A percentile compares a stretch with the other conserved stretches of the same genome.
These are phyloP conservation scores for Gnatocerus cornutus DNA, from an alignment of 2,888 invertebrate species.

Conservation along the genomic window DNA sequence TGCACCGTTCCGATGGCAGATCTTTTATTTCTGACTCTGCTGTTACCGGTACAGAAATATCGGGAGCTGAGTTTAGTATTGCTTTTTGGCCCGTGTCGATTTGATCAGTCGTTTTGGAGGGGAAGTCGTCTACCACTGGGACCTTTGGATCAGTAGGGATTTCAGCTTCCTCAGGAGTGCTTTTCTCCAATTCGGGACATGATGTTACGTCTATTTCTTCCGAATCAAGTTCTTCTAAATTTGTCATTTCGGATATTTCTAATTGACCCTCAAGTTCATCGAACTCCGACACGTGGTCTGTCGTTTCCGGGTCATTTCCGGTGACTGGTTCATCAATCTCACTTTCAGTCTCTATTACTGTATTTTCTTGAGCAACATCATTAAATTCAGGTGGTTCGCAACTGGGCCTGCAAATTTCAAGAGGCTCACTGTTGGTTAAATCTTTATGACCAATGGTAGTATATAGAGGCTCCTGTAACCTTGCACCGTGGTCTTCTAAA, in stretches of 20 bases:
- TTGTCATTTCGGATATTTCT: conserved; percentile 18
- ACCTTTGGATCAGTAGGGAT: too few species aligned
- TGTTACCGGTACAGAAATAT: conserved; percentile 6
- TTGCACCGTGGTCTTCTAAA: conserved; percentile 20
- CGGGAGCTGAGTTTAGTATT: conserved; percentile 16
- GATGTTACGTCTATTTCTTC: conserved; percentile 26
- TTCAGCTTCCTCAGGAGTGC: not conserved
- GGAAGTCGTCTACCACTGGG: not conserved
- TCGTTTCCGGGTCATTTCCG: not conserved
- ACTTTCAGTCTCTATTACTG: conserved; percentile 7
- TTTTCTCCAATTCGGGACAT: conserved; percentile 5
- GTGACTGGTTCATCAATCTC: not conserved
- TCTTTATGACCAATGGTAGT: conserved; percentile 23
- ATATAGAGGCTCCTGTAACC: conserved; percentile 35
- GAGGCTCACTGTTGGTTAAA: not conserved
- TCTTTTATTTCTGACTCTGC: conserved; percentile 9
- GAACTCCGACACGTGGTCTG: conserved; percentile 15
- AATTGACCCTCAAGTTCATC: conserved; percentile 21
- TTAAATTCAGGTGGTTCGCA: not conserved
- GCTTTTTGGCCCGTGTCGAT: conserved; percentile 31
- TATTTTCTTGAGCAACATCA: conserved; percentile 11
- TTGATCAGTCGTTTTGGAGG: conserved; percentile 9
- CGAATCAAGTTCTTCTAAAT: conserved; percentile 3
- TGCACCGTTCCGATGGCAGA: not conserved
- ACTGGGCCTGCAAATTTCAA: not conserved